Evolutionary conservation across 2,797 vertebrate species (phyloP), one percentile per base, ranked within the genome.

Genomic region (Ispidina picta): DNA sequence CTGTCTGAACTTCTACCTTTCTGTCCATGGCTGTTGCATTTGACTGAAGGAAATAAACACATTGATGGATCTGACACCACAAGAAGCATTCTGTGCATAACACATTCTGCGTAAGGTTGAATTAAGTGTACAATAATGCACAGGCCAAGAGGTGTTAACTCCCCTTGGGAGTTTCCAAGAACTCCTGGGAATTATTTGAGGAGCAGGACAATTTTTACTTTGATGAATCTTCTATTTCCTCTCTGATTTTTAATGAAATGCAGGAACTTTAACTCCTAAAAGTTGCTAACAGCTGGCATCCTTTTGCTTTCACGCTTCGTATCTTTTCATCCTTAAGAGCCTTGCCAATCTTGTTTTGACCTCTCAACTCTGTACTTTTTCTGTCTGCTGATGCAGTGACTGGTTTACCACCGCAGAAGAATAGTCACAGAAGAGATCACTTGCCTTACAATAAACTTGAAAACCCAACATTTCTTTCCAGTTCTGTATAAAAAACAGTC

Each of bases 271-370:
- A 88, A 80, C 83, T 95, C 83, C 88, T 93, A 69, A 84, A 92
- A 93, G 80, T 79, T 95, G 81, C 48, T 82, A 90, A 93, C 91
- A 95, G 83, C 86, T 93, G 90, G 91, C 90, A 90, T 94, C 65
- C 69, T 92, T 91, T 90, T 90, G 52, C 89, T 93, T 94, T 92
- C 93, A 93, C 26, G 78, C 92, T 92, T 94, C 88, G 3, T 65
- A 71, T 93, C 91, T 92, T 93, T 85, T 68, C 77, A 66, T 91
- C 91, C 72, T 89, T 84, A 85, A 91, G 78, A 82, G 83, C 55
- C 89, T 86, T 94, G 94, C 72, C 86, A 82, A 89, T 94, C 89
- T 91, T 86, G 14, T 89, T 92, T 71, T 95, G 89, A 94, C 93
- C 92, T 35, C 75, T 89, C 68, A 76, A 44, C 92, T 88, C 69